phyloP scores from a whole-genome alignment of 2,888 invertebrate species.

The Chloroclystis v-ata region DNA sequence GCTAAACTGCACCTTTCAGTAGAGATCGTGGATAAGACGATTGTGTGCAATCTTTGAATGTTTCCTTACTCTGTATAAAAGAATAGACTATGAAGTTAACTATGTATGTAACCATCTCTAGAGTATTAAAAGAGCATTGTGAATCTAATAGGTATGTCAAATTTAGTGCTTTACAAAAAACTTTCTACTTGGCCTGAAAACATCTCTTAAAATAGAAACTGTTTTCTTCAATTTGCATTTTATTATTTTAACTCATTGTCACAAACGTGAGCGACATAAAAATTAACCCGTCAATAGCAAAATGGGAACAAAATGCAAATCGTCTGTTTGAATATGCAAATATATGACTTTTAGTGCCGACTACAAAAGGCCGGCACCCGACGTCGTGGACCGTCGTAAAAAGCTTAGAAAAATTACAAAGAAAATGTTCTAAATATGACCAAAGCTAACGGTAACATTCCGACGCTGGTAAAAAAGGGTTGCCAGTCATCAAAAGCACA shows the following conservation, averaged over 20 bases:
- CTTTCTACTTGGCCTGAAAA: conserved; percentile 20
- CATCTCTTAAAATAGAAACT: conserved; percentile 32
- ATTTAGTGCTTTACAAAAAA: conserved; percentile 8
- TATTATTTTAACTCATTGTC: conserved; percentile 59
- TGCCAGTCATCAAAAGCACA: conserved; percentile 43
- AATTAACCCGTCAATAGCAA: conserved; percentile 49
- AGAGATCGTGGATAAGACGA: no score
- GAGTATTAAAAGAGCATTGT: no score
- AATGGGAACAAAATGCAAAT: conserved; percentile 65
- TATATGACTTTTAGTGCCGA: conserved; percentile 45
- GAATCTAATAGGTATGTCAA: no score
- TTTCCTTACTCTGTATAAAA: no score
- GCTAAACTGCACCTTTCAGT: background rate
- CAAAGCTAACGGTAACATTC: conserved; percentile 51
- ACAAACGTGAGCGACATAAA: conserved; percentile 46
- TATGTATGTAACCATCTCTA: no score
- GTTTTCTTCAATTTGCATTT: conserved; percentile 59
- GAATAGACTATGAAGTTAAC: no score
- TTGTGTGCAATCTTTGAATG: no score
- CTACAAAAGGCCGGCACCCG: conserved; percentile 55
- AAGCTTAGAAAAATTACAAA: conserved; percentile 61
- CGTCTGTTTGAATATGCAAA: conserved; percentile 67
- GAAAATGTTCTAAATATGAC: conserved; percentile 60
- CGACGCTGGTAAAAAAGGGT: conserved; percentile 61
- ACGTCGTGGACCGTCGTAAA: conserved; percentile 54